Conservation (phyloP, 2,888 invertebrate species). For the Chromoteleia sp. region DNA sequence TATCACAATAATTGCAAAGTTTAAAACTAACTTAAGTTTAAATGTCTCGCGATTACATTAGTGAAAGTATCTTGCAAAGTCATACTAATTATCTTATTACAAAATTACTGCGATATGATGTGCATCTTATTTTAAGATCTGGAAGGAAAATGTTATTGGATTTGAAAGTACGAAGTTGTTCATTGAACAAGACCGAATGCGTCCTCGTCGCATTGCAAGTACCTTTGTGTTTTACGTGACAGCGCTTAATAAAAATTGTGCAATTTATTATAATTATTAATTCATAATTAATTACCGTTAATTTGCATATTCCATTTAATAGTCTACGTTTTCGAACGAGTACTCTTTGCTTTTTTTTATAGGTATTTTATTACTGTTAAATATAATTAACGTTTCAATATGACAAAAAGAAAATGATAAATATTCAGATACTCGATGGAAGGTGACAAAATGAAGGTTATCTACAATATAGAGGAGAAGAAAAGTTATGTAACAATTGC, state of each 20-base stretch:
- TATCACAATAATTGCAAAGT: constrained; percentile 7
- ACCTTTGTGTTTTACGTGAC: constrained; percentile 14
- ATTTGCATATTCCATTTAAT: too few relatives aligned
- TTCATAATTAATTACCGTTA: constrained; percentile 6
- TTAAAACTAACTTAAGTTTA: constrained; percentile 20
- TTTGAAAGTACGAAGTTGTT: constrained; percentile 14
- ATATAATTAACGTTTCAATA: too few relatives aligned
- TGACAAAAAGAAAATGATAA: too few relatives aligned
- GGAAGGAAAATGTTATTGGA: constrained; percentile 1
- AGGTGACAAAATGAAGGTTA: too few relatives aligned
- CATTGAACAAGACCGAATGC: background rate
- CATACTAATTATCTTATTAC: constrained; percentile 21
- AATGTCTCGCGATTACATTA: constrained; percentile 20
- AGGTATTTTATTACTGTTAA: too few relatives aligned
- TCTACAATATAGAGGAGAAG: too few relatives aligned
- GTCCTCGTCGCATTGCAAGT: background rate
- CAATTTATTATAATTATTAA: constrained; percentile 18
- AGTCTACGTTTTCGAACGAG: too few relatives aligned
- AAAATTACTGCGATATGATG: constrained; percentile 24
- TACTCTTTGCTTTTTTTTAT: too few relatives aligned
- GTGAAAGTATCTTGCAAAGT: constrained; percentile 19
- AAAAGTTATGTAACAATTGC: too few relatives aligned
- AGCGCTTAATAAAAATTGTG: constrained; percentile 18
- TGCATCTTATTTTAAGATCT: constrained; percentile 2
- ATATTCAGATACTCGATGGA: too few relatives aligned